Conservation (phyloP, 2,797 vertebrate species). For the Hoplostethus mediterraneus region DNA sequence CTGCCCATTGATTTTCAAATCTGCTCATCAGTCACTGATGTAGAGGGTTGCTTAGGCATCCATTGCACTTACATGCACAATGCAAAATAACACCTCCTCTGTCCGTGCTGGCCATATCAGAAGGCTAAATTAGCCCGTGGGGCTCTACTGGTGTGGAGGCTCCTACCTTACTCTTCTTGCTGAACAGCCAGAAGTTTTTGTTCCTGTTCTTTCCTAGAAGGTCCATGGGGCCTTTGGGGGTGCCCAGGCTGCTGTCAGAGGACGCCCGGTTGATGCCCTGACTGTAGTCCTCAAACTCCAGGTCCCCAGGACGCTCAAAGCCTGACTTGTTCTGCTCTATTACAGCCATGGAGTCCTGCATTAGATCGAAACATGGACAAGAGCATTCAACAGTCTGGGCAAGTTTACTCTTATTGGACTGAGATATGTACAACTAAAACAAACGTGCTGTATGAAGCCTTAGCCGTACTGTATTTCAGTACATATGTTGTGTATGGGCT, state of each 20-base stretch:
- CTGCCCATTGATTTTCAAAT: slow-evolving; percentile 9
- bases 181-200: slow-evolving; percentile 92
- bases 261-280: slow-evolving; percentile 90
- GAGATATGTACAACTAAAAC: slow-evolving; percentile 11
- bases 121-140: neutral
- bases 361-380: slow-evolving; percentile 18
- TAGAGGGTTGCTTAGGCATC: neutral
- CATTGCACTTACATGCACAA: neutral
- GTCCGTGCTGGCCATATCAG: neutral
- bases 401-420: neutral
- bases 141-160: neutral
- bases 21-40: neutral
- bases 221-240: slow-evolving; percentile 87
- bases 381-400: neutral
- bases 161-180: slow-evolving; percentile 92
- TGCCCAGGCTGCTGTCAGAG: slow-evolving; percentile 91
- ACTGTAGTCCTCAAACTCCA: slow-evolving; percentile 95
- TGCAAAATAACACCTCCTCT: slow-evolving; percentile 9
- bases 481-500: neutral
- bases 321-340: slow-evolving; percentile 93
- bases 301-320: slow-evolving; percentile 90
- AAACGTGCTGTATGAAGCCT: slow-evolving; percentile 1
- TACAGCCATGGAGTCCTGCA: slow-evolving; percentile 88
- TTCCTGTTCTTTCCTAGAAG: slow-evolving; percentile 84
- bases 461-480: slow-evolving; percentile 14